A percentile compares a stretch with the other conserved stretches of the same genome.
phyloP scores from a whole-genome alignment of 2,797 vertebrate genomes.

The Phrynocephalus vlangalii region DNA sequence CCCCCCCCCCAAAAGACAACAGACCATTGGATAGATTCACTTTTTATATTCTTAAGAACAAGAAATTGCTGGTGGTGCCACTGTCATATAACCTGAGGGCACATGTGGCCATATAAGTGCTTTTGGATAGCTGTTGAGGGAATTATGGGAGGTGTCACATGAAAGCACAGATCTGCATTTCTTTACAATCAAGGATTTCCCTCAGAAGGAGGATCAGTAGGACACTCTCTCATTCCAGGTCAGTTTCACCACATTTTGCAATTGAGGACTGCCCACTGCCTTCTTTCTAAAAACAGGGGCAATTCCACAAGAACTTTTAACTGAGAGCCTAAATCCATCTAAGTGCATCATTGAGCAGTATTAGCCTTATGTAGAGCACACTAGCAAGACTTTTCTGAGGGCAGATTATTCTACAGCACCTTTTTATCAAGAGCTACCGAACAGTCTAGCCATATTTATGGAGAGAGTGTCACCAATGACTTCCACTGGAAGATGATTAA shows the following conservation, averaged over 20 bases:
- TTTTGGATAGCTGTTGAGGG: too few relatives aligned
- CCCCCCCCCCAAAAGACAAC: too few relatives aligned
- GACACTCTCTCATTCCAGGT: too few relatives aligned
- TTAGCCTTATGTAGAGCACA: background rate
- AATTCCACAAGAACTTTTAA: background rate
- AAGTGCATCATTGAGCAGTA: background rate
- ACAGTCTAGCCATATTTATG: background rate
- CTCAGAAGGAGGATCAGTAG: too few relatives aligned
- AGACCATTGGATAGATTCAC: background rate
- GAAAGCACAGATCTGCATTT: too few relatives aligned
- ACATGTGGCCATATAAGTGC: background rate
- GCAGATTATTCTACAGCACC: background rate
- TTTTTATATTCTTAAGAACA: background rate
- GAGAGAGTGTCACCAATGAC: background rate
- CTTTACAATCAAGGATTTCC: background rate
- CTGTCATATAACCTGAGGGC: too few relatives aligned
- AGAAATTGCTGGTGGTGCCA: background rate
- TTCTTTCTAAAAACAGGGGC: background rate
- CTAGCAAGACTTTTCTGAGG: background rate
- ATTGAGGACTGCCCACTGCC: background rate
- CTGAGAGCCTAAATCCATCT: background rate
- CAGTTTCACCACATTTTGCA: background rate
- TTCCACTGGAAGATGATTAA: background rate
- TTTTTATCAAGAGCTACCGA: background rate
- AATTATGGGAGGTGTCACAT: too few relatives aligned